Evolutionary conservation across 2,113 vertebrate genomes (phyloP).

Genomic region (Chiloscyllium plagiosum): DNA sequence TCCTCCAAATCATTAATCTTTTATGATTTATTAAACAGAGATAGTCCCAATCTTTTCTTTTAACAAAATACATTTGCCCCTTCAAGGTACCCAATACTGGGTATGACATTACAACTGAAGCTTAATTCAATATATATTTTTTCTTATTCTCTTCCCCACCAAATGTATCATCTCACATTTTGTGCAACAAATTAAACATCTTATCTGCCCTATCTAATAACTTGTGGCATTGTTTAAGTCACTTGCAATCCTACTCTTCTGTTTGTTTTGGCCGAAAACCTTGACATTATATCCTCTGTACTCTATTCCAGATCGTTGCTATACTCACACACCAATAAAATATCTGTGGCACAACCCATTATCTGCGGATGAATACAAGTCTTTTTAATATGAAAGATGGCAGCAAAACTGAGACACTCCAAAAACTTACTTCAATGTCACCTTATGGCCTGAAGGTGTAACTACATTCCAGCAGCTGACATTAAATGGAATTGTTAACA

Average conservation of each 20-base stretch:
- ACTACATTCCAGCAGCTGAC: neutral
- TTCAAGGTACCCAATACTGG: neutral
- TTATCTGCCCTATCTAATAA: neutral
- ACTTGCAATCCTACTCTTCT: neutral
- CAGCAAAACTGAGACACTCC: neutral
- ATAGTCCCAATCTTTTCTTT: neutral
- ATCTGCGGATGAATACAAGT: neutral
- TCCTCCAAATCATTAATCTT: neutral
- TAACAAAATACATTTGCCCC: neutral
- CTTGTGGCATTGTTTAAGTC: neutral
- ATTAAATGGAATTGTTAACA: neutral
- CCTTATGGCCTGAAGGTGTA: neutral
- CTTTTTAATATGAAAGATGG: neutral
- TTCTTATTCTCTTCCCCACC: neutral
- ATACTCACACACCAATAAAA: neutral
- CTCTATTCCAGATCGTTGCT: neutral
- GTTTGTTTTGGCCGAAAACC: neutral
- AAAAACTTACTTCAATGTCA: neutral
- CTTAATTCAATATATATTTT: neutral
- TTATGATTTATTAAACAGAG: neutral
- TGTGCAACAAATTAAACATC: neutral
- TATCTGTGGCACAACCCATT: neutral
- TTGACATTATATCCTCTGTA: neutral
- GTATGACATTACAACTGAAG: neutral
- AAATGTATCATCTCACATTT: neutral